phyloP scores from a whole-genome alignment of 1,140 invertebrate species.

The Melipona quadrifasciata region DNA sequence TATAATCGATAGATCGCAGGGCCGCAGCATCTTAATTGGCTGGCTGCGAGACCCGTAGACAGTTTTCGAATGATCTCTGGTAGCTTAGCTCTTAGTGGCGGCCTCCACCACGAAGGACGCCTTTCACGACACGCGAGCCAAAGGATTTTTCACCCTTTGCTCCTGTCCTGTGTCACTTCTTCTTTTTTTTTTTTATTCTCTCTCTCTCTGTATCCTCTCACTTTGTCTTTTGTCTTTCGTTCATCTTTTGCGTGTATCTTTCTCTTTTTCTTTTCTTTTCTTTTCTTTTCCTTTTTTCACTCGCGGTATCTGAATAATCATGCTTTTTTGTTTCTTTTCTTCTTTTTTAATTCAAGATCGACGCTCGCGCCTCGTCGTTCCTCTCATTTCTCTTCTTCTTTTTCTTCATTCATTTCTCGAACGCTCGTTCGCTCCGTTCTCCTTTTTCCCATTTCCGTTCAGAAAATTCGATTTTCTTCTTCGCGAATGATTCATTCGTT shows the following conservation, averaged over 20 bases:
- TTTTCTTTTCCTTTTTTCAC: too few relatives aligned
- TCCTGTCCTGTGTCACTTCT: constrained; percentile 31
- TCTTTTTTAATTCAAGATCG: too few relatives aligned
- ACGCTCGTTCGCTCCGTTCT: constrained; percentile 1
- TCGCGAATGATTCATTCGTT: neutral
- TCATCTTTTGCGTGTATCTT: neutral
- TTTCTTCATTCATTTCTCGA: neutral
- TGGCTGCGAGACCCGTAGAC: constrained; percentile 80
- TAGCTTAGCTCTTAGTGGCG: constrained; percentile 81
- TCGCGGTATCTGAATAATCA: neutral
- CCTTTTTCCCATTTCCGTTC: constrained; percentile 12
- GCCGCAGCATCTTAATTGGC: constrained; percentile 81
- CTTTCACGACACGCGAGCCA: constrained; percentile 70
- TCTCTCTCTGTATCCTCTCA: constrained; percentile 23
- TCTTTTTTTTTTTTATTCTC: neutral
- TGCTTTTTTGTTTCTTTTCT: too few relatives aligned
- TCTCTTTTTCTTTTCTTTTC: neutral
- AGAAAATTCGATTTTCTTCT: too few relatives aligned
- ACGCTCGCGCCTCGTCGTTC: neutral
- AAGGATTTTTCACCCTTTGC: constrained; percentile 59
- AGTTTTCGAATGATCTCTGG: constrained; percentile 83
- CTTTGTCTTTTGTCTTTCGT: neutral
- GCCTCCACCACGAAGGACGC: constrained; percentile 73
- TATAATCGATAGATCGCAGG: constrained; percentile 81
- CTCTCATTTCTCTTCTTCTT: too few relatives aligned